A percentile compares a stretch with the other conserved stretches of the same genome.
Conservation (phyloP, 2,888 invertebrate genomes). For the Branchipolynoe longqiensis region DNA sequence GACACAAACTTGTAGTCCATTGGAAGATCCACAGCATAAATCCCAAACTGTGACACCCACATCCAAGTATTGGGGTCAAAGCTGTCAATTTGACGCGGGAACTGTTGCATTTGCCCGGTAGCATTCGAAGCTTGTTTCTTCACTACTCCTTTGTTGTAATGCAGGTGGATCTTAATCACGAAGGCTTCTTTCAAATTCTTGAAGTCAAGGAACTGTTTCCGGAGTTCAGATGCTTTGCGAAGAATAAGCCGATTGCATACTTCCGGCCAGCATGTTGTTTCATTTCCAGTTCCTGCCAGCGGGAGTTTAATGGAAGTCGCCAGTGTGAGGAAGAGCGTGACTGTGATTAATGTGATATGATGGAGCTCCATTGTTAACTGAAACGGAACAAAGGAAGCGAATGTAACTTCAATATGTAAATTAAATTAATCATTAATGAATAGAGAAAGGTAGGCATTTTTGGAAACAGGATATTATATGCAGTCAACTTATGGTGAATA, state of each 20-base stretch:
- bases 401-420: too few species aligned
- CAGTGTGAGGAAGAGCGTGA: too few species aligned
- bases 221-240: neutral
- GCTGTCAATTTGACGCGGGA: neutral
- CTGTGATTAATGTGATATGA: too few species aligned
- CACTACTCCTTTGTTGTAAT: neutral
- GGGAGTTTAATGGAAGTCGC: too few species aligned
- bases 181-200: constrained; percentile 7
- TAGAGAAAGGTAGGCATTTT: too few species aligned
- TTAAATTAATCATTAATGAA: too few species aligned
- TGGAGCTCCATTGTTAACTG: too few species aligned
- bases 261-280: neutral
- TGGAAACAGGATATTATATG: too few species aligned
- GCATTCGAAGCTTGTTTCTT: neutral
- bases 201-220: constrained; percentile 28
- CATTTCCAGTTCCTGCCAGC: neutral
- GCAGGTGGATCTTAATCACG: constrained; percentile 2
- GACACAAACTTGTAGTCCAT: constrained; percentile 45
- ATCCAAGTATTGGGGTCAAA: constrained; percentile 18
- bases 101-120: neutral
- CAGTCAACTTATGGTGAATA: too few species aligned
- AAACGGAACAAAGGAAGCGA: too few species aligned
- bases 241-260: neutral
- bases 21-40: neutral
- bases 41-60: constrained; percentile 19